These are phyloP conservation scores for Mesocentrotus franciscanus DNA, from an alignment of 53 echinoderm and acorn worm species.

Conservation along the genomic window DNA sequence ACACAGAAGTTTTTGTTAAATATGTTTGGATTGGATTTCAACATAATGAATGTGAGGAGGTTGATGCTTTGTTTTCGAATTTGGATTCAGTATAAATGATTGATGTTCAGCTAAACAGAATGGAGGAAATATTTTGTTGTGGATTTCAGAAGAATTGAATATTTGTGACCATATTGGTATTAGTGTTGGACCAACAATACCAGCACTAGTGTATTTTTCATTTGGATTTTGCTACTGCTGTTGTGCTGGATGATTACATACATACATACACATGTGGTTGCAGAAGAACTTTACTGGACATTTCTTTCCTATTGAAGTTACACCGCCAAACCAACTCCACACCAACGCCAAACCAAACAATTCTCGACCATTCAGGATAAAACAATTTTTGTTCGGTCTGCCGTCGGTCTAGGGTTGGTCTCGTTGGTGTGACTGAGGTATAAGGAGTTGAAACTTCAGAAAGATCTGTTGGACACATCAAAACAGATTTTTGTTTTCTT, in stretches of 20 bases:
- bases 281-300: neutral
- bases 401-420: too few relatives aligned
- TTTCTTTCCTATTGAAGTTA: neutral
- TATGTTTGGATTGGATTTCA: neutral
- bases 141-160: neutral
- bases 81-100: neutral
- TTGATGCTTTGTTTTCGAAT: neutral
- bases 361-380: too few relatives aligned
- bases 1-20: neutral
- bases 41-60: neutral
- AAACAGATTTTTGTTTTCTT: neutral
- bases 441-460: neutral
- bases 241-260: too few relatives aligned
- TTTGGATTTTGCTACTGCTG: neutral
- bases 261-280: too few relatives aligned
- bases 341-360: too few relatives aligned
- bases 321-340: too few relatives aligned
- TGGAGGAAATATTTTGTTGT: neutral
- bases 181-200: neutral
- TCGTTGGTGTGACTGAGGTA: too few relatives aligned
- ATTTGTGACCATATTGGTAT: neutral
- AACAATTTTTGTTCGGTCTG: too few relatives aligned
- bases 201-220: neutral
- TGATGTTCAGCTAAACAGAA: neutral
- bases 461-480: neutral